Conservation (phyloP, 2,797 vertebrate species). For the Amazonetta brasiliensis region DNA sequence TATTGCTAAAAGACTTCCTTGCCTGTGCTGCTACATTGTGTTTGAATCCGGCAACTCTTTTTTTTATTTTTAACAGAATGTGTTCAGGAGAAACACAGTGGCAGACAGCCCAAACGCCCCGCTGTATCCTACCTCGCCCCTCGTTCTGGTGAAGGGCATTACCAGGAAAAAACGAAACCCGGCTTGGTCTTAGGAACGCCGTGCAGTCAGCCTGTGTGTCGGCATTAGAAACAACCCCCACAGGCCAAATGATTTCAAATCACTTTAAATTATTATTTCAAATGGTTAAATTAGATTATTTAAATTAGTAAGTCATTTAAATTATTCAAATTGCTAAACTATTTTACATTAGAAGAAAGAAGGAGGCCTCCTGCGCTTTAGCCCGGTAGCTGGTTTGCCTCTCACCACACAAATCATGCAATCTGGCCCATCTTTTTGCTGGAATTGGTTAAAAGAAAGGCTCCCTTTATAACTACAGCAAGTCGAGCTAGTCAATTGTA, state of each 20-base stretch:
- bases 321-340: background rate
- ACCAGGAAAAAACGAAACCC: background rate
- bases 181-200: background rate
- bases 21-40: background rate
- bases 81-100: background rate
- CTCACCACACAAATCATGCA: constrained; percentile 9
- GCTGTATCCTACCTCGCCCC: background rate
- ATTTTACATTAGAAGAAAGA: background rate
- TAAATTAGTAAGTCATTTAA: background rate
- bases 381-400: background rate
- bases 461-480: constrained; percentile 78
- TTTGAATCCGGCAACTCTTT: background rate
- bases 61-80: background rate
- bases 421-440: constrained; percentile 54
- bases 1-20: background rate
- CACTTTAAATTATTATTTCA: background rate
- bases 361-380: background rate
- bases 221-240: background rate
- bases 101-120: background rate
- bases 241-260: background rate
- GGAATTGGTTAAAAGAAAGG: constrained; percentile 79
- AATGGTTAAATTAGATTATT: background rate
- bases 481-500: constrained; percentile 82
- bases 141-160: background rate
- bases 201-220: background rate